A percentile compares a stretch with the other conserved stretches of the same genome.
Evolutionary conservation across 2,888 invertebrate species (phyloP).

Genomic region (Pheosia gnoma): DNA sequence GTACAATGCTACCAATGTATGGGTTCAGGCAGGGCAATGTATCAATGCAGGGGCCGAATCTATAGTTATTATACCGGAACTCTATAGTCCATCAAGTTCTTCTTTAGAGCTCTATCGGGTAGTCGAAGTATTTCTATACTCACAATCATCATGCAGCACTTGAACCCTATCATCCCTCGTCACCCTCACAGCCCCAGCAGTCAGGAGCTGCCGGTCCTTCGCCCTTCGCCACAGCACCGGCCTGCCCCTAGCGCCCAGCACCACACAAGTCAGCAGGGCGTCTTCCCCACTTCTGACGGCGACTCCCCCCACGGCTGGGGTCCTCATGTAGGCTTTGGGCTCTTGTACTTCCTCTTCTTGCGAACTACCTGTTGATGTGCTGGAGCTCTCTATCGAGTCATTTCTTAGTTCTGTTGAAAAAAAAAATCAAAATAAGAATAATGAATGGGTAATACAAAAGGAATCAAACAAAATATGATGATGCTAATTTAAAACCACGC

Average conservation of each 20-base stretch:
- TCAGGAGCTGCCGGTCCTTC: slow-evolving; percentile 87
- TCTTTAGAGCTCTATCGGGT: background rate
- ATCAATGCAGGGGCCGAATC: too few relatives aligned
- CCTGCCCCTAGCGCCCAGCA: slow-evolving; percentile 87
- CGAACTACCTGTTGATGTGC: slow-evolving; percentile 61
- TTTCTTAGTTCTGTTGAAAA: slow-evolving; percentile 53
- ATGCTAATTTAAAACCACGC: too few relatives aligned
- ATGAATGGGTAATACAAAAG: too few relatives aligned
- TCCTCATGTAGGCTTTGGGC: slow-evolving; percentile 70
- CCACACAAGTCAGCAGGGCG: slow-evolving; percentile 92
- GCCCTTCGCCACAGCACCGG: slow-evolving; percentile 91
- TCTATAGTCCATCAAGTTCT: too few relatives aligned
- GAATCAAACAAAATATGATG: too few relatives aligned
- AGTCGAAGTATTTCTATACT: slow-evolving; percentile 47
- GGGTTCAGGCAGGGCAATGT: too few relatives aligned
- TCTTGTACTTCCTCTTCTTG: slow-evolving; percentile 59
- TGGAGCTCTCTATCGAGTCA: slow-evolving; percentile 56
- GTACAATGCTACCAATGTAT: too few relatives aligned
- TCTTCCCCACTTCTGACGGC: slow-evolving; percentile 86
- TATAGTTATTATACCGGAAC: too few relatives aligned
- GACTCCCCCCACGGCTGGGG: slow-evolving; percentile 64
- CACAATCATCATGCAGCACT: slow-evolving; percentile 91
- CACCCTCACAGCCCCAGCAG: slow-evolving; percentile 90
- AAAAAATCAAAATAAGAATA: too few relatives aligned
- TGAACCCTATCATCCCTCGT: slow-evolving; percentile 89